Evolutionary conservation across 2,797 vertebrate species (phyloP).

Genomic region (Euphonia xanthogaster): DNA sequence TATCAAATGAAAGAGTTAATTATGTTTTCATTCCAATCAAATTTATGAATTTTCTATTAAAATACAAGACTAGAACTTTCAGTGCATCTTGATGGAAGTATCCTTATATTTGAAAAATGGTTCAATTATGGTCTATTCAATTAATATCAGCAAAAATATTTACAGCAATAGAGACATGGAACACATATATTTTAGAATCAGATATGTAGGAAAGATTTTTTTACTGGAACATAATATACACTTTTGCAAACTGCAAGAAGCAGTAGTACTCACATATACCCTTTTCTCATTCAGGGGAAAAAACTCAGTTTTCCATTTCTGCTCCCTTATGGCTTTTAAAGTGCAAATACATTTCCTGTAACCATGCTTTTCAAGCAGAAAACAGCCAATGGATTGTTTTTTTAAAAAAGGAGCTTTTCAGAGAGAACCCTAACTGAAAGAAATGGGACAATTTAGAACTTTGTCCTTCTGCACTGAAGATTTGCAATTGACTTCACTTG

Average conservation of each 20-base stretch:
- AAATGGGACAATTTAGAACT: constrained; percentile 14
- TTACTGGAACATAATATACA: background rate
- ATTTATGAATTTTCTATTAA: background rate
- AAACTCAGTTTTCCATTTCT: background rate
- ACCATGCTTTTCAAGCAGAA: constrained; percentile 11
- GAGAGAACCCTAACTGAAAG: background rate
- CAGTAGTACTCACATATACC: background rate
- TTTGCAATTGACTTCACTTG: constrained; percentile 23
- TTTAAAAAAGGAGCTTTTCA: background rate
- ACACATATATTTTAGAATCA: background rate
- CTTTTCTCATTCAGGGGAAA: background rate
- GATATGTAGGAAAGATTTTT: background rate
- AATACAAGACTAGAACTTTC: background rate
- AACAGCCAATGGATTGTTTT: background rate
- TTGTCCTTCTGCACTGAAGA: background rate
- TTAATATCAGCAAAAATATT: background rate
- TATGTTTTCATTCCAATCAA: background rate
- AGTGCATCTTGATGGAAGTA: background rate
- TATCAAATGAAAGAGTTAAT: background rate
- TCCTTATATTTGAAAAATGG: background rate
- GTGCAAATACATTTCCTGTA: background rate
- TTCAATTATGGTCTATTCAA: background rate
- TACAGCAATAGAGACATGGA: background rate
- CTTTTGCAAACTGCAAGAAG: background rate
- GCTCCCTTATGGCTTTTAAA: background rate